Percentiles rank a stretch among this genome's conserved stretches.
phyloP scores from a whole-genome alignment of 2,113 vertebrate species.

The Rostratula benghalensis region DNA sequence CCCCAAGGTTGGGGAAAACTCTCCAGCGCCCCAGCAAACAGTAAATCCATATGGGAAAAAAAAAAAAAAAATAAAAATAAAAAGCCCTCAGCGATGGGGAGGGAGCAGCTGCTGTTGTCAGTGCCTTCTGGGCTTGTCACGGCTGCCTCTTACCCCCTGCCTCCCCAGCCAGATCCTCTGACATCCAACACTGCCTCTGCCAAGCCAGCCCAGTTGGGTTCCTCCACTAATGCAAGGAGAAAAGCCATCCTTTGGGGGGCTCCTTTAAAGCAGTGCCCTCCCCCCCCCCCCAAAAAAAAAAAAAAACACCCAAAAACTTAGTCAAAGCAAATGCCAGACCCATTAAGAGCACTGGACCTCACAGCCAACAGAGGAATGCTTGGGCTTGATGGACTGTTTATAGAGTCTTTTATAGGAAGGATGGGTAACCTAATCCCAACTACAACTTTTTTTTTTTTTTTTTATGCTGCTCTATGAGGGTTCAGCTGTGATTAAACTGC shows the following conservation, averaged over 20 bases:
- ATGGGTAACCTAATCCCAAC: conserved; percentile 71
- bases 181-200: conserved; percentile 41
- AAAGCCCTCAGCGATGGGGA: background rate
- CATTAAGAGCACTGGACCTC: conserved; percentile 41
- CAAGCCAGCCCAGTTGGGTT: conserved; percentile 29
- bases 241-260: conserved; percentile 1
- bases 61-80: too few relatives aligned
- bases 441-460: conserved; percentile 50
- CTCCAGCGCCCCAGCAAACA: background rate
- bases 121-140: background rate
- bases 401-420: conserved; percentile 69
- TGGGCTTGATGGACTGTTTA: conserved; percentile 64
- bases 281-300: background rate
- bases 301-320: too few relatives aligned
- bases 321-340: conserved; percentile 45
- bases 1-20: background rate
- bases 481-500: conserved; percentile 67
- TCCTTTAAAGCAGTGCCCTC: background rate
- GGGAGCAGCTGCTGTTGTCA: conserved; percentile 58
- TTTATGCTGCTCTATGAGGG: conserved; percentile 44
- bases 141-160: background rate
- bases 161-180: background rate
- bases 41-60: background rate
- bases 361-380: conserved; percentile 55
- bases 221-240: background rate